Evolutionary conservation across 2,888 invertebrate genomes (phyloP).

Genomic region (Caenorhabditis uteleia): DNA sequence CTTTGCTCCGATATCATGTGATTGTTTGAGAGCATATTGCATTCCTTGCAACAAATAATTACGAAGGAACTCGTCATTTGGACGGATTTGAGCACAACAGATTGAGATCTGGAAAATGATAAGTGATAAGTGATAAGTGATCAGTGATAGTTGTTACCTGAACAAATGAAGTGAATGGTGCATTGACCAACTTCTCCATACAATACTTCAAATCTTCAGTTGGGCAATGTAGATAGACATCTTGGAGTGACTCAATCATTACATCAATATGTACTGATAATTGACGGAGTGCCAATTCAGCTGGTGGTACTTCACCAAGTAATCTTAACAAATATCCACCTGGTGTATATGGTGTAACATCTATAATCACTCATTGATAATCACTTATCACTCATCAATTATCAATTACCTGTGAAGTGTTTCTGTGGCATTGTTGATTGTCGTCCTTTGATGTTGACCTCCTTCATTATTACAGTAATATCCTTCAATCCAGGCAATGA

Average conservation of each 20-base stretch:
- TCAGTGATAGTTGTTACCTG: constrained; percentile 35
- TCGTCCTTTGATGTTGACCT: constrained; percentile 28
- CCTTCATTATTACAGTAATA: constrained; percentile 46
- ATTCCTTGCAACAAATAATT: constrained; percentile 43
- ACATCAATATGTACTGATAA: constrained; percentile 58
- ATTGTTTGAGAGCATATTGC: constrained; percentile 42
- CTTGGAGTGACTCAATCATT: constrained; percentile 49
- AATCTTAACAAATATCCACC: constrained; percentile 54
- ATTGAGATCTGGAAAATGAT: constrained; percentile 42
- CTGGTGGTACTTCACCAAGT: constrained; percentile 32
- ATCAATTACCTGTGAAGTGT: constrained; percentile 8
- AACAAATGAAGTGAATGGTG: constrained; percentile 53
- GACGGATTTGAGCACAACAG: constrained; percentile 41
- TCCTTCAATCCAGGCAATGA: constrained; percentile 26
- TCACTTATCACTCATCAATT: not conserved
- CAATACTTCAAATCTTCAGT: constrained; percentile 54
- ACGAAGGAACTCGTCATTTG: constrained; percentile 27
- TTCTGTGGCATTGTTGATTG: constrained; percentile 3
- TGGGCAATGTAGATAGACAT: constrained; percentile 46
- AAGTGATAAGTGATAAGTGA: not conserved
- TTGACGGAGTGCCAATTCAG: constrained; percentile 28
- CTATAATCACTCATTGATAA: constrained; percentile 1
- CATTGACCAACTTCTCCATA: constrained; percentile 36
- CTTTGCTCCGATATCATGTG: constrained; percentile 34
- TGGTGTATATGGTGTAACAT: constrained; percentile 45